Evolutionary conservation across 2,888 invertebrate species (phyloP), one percentile per base, ranked within the genome.

Genomic region (Oxystoma pomonae): DNA sequence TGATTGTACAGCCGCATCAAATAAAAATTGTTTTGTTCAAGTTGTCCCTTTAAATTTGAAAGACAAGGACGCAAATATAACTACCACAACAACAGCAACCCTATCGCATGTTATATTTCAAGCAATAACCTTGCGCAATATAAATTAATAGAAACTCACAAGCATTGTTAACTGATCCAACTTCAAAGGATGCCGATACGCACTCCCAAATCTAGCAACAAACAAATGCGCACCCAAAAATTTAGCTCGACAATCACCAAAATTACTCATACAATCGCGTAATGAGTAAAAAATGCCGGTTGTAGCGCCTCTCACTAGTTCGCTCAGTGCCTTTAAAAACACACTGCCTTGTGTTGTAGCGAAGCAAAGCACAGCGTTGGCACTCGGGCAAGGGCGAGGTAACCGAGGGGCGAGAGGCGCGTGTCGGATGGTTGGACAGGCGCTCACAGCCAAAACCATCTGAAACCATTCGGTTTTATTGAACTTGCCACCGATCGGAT

Each of bases 81-180:
- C 3, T 7, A 35, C 35, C 35, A 35, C 3, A 35, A 35, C 35
- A 35, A 35, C 3, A 35, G 35, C 5, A 7, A 35, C 3, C 35
- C 35, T 35, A 35, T 35, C 35, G 35, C 35, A 35, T n/a, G n/a
- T n/a, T n/a, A n/a, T n/a, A n/a, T 7, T 35, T 35, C 35, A 35
- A 35, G 35, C 35, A 35, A 35, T 55, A 60, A 56, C 20, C 51
- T 60, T 60, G 60, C 56, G 60, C 60, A 60, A 56, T 22, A 56
- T 57, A 60, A 56, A 12, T 49, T 56, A 60, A 7, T 35, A 35
- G 12, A 35, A 60, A 73, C 73, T 72, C 72, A 73, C 73, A 72
- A 72, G 72, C 72, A 72, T 73, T 69, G 71, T 71, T 67, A 69
- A 64, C 68, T 69, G 61, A 35, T 35, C 35, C 35, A 35, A 35